Evolutionary conservation across 2,797 vertebrate genomes (phyloP).

Genomic region (Lindbergichthys nudifrons): DNA sequence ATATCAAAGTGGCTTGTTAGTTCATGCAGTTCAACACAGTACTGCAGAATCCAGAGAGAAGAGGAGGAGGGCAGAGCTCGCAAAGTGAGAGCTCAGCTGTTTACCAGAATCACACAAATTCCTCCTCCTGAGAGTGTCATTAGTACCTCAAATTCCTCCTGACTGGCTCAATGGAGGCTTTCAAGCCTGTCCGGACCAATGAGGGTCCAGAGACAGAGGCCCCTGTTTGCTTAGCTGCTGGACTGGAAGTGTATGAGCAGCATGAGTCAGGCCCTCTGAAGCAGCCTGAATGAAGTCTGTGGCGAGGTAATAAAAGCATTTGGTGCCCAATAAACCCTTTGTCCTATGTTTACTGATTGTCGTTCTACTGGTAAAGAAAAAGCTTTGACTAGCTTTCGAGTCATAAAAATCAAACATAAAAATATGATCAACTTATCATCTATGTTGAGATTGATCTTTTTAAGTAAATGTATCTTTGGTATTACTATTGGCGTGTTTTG

Average conservation of each 20-base stretch:
- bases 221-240: conserved; percentile 85
- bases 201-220: conserved; percentile 62
- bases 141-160: conserved; percentile 78
- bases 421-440: not conserved
- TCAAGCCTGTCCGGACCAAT: conserved; percentile 80
- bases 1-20: conserved; percentile 47
- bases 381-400: not conserved
- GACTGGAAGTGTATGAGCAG: conserved; percentile 65
- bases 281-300: conserved; percentile 22
- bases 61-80: conserved; percentile 37
- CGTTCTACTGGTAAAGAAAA: not conserved
- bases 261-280: conserved; percentile 35
- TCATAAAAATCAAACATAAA: not conserved
- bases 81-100: conserved; percentile 69
- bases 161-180: conserved; percentile 78
- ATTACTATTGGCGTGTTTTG: not conserved
- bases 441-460: not conserved
- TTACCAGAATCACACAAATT: conserved; percentile 79
- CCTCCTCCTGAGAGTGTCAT: conserved; percentile 70
- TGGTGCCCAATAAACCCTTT: conserved; percentile 40
- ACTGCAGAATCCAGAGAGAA: conserved; percentile 25
- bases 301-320: conserved; percentile 42
- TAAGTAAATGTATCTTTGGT: no score
- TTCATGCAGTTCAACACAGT: conserved; percentile 47
- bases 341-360: not conserved